Conservation (phyloP, 2,113 vertebrate species). For the Danionella cerebrum region DNA sequence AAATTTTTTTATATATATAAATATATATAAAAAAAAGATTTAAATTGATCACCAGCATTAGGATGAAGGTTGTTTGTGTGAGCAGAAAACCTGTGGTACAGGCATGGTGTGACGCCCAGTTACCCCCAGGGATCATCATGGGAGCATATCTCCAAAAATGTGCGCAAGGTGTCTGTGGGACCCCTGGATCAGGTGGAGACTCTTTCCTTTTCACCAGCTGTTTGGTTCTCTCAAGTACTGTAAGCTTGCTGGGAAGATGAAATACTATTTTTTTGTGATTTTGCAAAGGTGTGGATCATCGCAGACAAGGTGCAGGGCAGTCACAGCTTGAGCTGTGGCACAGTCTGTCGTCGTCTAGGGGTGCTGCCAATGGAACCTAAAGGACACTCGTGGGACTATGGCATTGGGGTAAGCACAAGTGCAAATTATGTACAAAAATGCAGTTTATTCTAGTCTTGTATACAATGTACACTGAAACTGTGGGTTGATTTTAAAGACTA, state of each 20-base stretch:
- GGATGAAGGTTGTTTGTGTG: neutral
- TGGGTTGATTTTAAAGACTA: too few species aligned
- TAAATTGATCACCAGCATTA: neutral
- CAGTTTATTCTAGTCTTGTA: too few species aligned
- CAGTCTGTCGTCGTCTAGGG: constrained; percentile 80
- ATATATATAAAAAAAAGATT: too few species aligned
- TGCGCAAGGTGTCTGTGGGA: constrained; percentile 84
- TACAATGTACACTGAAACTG: too few species aligned
- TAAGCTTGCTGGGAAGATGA: neutral
- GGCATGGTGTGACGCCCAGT: constrained; percentile 81
- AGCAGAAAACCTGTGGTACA: constrained; percentile 86
- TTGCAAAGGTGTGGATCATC: constrained; percentile 88
- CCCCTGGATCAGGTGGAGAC: constrained; percentile 87
- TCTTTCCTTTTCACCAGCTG: neutral
- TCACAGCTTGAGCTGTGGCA: constrained; percentile 87
- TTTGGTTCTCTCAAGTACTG: neutral
- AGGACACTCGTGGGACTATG: constrained; percentile 90
- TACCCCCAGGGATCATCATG: constrained; percentile 89
- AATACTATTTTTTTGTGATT: neutral
- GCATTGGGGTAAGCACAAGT: constrained; percentile 82
- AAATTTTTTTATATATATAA: too few species aligned
- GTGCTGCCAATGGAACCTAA: constrained; percentile 79
- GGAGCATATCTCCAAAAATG: constrained; percentile 93
- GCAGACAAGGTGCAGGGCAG: constrained; percentile 95
- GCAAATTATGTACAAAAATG: neutral